Conservation (phyloP, 2,797 vertebrate species). For the Esox masquinongy region DNA sequence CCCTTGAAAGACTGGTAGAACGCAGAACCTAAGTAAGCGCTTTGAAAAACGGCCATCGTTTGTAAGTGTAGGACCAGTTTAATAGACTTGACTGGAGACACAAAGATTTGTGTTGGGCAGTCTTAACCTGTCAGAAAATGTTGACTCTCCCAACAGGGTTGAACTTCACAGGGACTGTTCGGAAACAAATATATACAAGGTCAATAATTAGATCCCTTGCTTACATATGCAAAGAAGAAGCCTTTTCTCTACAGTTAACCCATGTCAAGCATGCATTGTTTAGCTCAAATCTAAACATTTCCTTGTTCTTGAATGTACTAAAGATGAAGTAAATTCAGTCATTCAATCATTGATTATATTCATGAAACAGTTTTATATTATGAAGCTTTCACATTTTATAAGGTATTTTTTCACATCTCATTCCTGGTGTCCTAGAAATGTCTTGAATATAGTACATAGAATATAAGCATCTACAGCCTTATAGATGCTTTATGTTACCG, state of each 20-base stretch:
- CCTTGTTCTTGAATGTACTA: too few relatives aligned
- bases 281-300: too few relatives aligned
- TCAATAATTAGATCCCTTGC: constrained; percentile 46
- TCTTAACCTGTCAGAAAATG: constrained; percentile 53
- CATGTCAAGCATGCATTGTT: constrained; percentile 26
- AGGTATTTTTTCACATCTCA: neutral
- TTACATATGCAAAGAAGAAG: constrained; percentile 59
- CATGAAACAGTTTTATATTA: neutral
- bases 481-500: too few relatives aligned
- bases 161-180: constrained; percentile 22
- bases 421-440: neutral
- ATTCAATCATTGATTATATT: neutral
- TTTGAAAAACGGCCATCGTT: neutral
- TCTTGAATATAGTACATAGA: neutral
- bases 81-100: constrained; percentile 26
- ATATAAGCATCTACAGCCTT: too few relatives aligned
- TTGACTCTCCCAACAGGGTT: constrained; percentile 57
- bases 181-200: constrained; percentile 44
- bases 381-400: neutral
- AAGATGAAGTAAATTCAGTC: neutral
- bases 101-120: constrained; percentile 11
- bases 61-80: neutral
- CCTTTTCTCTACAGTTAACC: constrained; percentile 21
- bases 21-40: neutral
- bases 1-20: too few relatives aligned